phyloP scores from a whole-genome alignment of 92 coral and sea anemone species.

The Micromussa lordhowensis region DNA sequence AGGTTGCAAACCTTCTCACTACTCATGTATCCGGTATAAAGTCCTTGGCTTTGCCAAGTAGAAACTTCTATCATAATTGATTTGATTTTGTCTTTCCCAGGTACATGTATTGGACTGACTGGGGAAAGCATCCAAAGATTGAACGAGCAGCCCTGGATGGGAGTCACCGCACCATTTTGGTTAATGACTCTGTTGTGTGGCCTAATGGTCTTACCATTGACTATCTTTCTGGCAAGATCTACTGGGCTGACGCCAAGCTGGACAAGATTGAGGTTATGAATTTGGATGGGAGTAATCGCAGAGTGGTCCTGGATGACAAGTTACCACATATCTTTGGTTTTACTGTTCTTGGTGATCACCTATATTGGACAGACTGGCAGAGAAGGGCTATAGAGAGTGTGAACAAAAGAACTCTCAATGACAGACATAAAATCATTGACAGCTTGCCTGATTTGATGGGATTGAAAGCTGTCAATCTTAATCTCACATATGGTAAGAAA shows the following conservation, averaged over 20 bases:
- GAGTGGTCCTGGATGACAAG: constrained; percentile 41
- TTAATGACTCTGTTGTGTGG: constrained; percentile 81
- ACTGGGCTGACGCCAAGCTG: constrained; percentile 94
- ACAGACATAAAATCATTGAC: constrained; percentile 57
- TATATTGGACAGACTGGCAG: constrained; percentile 98
- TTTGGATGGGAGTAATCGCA: constrained; percentile 69
- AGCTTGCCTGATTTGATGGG: constrained; percentile 85
- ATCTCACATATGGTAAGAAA: constrained; percentile 69
- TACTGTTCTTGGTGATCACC: constrained; percentile 71
- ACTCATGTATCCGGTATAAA: too few species aligned
- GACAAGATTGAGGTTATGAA: constrained; percentile 92
- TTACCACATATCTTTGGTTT: constrained; percentile 88
- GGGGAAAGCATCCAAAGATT: constrained; percentile 87
- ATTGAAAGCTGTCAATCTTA: constrained; percentile 75
- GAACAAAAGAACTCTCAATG: constrained; percentile 59
- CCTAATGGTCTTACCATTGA: constrained; percentile 93
- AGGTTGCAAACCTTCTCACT: too few species aligned
- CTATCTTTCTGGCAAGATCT: constrained; percentile 61
- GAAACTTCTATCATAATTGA: background rate
- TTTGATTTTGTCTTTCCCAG: constrained; percentile 24
- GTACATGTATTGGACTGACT: constrained; percentile 95
- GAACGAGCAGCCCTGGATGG: constrained; percentile 95
- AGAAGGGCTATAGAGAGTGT: constrained; percentile 69
- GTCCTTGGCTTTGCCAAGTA: background rate
- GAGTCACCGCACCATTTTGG: constrained; percentile 68